These are phyloP conservation scores for Chromoteleia sp. DNA, from an alignment of 2,888 invertebrate genomes.

Conservation along the genomic window DNA sequence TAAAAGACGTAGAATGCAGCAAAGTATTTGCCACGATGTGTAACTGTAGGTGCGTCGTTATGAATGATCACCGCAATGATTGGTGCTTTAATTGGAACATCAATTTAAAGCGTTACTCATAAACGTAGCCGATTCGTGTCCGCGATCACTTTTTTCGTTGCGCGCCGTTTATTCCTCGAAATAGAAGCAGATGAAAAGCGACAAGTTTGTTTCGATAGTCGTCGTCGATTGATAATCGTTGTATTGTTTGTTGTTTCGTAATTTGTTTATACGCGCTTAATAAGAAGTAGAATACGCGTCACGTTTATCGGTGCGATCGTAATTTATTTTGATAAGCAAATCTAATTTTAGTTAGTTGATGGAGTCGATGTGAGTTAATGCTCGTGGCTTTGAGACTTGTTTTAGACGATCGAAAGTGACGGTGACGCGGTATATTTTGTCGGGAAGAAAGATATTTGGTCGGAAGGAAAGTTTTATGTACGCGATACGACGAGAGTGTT, in stretches of 20 bases:
- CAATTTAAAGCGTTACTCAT: constrained; percentile 44
- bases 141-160: background rate
- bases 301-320: constrained; percentile 5
- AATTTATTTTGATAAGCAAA: constrained; percentile 15
- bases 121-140: background rate
- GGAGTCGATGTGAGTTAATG: background rate
- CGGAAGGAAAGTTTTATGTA: constrained; percentile 25
- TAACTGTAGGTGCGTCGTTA: constrained; percentile 30
- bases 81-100: constrained; percentile 42
- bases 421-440: background rate
- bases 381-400: constrained; percentile 20
- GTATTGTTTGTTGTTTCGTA: constrained; percentile 2
- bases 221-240: constrained; percentile 7
- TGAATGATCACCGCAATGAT: constrained; percentile 23
- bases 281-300: background rate
- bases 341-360: constrained; percentile 19
- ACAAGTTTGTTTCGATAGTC: background rate
- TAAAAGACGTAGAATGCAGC: background rate
- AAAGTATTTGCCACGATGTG: constrained; percentile 4
- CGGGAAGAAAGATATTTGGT: constrained; percentile 6
- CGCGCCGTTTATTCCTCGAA: background rate
- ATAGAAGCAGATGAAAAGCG: background rate
- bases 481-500: background rate
- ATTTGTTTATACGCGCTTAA: constrained; percentile 13
- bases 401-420: constrained; percentile 25